A percentile compares a stretch with the other conserved stretches of the same genome.
Evolutionary conservation across 2,113 vertebrate species (phyloP).

Genomic region (Microtus montanus): DNA sequence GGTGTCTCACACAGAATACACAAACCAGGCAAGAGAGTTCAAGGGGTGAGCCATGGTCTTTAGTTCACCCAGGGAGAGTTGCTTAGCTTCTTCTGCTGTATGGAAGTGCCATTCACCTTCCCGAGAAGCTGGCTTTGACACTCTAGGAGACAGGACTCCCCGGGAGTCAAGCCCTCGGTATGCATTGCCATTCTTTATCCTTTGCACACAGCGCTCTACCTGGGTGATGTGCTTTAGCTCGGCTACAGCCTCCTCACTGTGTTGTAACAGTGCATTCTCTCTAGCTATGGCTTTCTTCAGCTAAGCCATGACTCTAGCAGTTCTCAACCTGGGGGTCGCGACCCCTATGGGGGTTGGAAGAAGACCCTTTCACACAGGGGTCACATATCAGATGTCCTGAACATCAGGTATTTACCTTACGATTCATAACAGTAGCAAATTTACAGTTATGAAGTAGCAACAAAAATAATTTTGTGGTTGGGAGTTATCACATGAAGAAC

Average conservation of each 20-base stretch:
- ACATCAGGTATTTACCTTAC: neutral
- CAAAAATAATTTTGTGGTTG: neutral
- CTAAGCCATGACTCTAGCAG: conserved; percentile 70
- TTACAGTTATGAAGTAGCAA: neutral
- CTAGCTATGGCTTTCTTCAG: conserved; percentile 59
- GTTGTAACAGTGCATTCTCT: conserved; percentile 66
- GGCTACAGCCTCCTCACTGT: neutral
- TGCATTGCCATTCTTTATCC: neutral
- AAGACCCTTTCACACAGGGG: neutral
- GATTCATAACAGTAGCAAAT: neutral
- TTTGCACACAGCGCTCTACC: neutral
- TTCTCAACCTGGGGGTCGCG: neutral
- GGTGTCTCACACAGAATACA: neutral
- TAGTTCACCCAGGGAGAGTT: neutral
- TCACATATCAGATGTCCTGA: neutral
- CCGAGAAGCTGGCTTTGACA: fast-evolving
- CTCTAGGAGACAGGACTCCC: neutral
- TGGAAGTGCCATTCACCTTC: neutral
- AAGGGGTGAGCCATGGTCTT: neutral
- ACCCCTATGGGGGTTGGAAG: neutral
- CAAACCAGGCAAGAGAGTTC: neutral
- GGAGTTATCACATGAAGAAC: neutral
- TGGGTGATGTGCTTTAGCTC: neutral
- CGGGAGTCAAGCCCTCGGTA: neutral
- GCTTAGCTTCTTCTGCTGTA: neutral